Conservation (phyloP, 1,140 invertebrate species). For the Chionoecetes opilio region DNA sequence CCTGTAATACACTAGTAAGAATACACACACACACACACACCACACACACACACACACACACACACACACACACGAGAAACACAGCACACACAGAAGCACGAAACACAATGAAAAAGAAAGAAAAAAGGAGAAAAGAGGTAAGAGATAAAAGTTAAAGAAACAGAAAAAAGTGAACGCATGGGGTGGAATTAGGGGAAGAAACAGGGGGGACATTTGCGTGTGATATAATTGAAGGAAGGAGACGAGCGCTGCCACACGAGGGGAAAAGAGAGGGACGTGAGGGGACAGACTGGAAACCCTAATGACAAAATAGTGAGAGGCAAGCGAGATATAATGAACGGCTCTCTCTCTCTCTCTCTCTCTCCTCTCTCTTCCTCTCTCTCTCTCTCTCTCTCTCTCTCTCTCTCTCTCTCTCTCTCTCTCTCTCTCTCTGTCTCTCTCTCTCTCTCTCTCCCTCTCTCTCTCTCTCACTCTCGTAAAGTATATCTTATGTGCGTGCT, state of each 20-base stretch:
- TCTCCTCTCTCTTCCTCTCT: conserved; percentile 3
- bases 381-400: neutral
- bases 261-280: conserved; percentile 1
- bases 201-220: conserved; percentile 4
- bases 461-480: neutral
- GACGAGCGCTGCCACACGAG: neutral
- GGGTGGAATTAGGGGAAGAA: neutral
- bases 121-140: neutral
- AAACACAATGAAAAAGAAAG: neutral
- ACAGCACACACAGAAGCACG: too few relatives aligned
- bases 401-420: too few relatives aligned
- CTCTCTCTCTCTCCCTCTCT: neutral
- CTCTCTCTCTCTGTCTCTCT: too few relatives aligned
- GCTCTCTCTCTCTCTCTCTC: conserved; percentile 17
- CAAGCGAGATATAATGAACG: conserved; percentile 20
- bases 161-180: neutral
- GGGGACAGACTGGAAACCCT: neutral
- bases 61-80: too few relatives aligned
- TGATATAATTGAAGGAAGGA: conserved; percentile 21
- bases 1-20: too few relatives aligned
- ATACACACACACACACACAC: too few relatives aligned
- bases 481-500: neutral
- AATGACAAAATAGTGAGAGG: conserved; percentile 29
- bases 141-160: neutral
- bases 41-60: too few relatives aligned